phyloP scores from a whole-genome alignment of 2,113 vertebrate genomes.

The Arenaria interpres region DNA sequence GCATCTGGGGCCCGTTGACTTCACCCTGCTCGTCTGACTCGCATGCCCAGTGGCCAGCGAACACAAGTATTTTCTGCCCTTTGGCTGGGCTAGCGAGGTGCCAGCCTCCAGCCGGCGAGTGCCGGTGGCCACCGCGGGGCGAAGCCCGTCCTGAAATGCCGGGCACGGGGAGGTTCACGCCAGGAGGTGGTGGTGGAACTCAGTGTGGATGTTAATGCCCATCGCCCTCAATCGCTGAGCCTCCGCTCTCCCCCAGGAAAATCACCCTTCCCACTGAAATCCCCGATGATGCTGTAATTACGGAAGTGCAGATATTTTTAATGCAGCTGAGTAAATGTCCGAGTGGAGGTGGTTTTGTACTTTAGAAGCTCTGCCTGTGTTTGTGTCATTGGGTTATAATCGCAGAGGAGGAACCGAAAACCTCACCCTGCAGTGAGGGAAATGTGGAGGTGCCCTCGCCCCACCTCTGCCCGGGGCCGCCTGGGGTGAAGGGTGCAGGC shows the following conservation, averaged over 20 bases:
- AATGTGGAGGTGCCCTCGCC: background rate
- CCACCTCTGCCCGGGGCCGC: background rate
- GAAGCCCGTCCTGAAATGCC: background rate
- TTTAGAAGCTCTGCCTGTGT: slow-evolving; percentile 8
- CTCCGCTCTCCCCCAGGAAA: background rate
- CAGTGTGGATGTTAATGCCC: background rate
- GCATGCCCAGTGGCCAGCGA: background rate
- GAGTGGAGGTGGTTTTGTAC: background rate
- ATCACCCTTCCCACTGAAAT: background rate
- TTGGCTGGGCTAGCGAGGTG: background rate
- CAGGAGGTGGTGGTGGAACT: background rate
- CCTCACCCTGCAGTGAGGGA: background rate
- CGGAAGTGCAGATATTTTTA: slow-evolving; percentile 11
- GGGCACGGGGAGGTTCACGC: background rate
- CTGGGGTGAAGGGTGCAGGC: background rate
- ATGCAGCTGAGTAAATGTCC: background rate
- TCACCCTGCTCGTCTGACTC: background rate
- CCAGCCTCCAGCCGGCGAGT: background rate
- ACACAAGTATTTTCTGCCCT: background rate
- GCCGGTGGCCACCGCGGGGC: background rate
- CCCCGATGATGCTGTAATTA: background rate
- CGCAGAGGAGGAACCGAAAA: slow-evolving; percentile 21
- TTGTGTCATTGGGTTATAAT: slow-evolving; percentile 20
- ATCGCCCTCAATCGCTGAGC: background rate
- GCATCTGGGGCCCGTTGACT: background rate